Evolutionary conservation across 2,113 vertebrate species (phyloP).

Genomic region (Potamarius usumacintae): DNA sequence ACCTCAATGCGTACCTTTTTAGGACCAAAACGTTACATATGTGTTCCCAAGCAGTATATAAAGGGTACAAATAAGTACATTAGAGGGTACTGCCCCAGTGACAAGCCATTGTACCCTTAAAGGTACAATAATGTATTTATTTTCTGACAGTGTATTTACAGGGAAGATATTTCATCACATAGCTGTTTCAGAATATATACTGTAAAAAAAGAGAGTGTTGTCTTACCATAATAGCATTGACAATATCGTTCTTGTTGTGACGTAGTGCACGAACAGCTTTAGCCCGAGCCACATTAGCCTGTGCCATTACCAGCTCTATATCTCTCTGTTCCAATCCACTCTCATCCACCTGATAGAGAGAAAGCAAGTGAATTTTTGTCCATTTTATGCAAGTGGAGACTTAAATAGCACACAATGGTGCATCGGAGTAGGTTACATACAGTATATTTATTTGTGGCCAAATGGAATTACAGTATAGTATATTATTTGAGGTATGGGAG

Average conservation of each 20-base stretch:
- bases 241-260: conserved; percentile 98
- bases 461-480: background rate
- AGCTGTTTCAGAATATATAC: background rate
- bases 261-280: conserved; percentile 89
- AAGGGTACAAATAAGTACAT: too few species aligned
- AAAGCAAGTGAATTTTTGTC: conserved; percentile 12
- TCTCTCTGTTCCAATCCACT: conserved; percentile 89
- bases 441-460: background rate
- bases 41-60: too few species aligned
- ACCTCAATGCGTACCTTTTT: too few species aligned
- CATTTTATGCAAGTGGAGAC: background rate
- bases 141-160: background rate
- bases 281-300: conserved; percentile 91
- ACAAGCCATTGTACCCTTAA: too few species aligned
- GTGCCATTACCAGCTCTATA: conserved; percentile 96
- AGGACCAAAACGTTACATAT: too few species aligned
- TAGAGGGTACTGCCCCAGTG: too few species aligned
- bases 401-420: background rate
- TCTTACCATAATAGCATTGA: conserved; percentile 98
- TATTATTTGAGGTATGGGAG: background rate
- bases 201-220: background rate
- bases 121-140: too few species aligned
- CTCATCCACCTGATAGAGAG: conserved; percentile 81
- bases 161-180: background rate
- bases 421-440: background rate